Percentiles rank a stretch among this genome's conserved stretches.
These are phyloP conservation scores for Urocitellus parryii DNA, from an alignment of 2,113 vertebrate species.

Conservation along the genomic window DNA sequence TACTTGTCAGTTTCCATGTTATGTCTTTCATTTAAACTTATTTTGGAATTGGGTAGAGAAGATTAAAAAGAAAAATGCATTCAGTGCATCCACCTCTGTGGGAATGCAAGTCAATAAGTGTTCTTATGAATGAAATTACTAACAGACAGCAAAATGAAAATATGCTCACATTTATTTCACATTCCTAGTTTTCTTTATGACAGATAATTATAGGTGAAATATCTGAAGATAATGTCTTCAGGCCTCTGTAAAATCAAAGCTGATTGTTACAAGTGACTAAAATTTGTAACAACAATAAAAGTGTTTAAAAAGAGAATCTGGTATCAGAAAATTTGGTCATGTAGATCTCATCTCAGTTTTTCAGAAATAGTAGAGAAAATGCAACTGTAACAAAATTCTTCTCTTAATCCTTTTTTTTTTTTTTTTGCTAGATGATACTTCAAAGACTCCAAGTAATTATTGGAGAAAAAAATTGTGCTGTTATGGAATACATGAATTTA, in stretches of 20 bases:
- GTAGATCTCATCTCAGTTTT: neutral
- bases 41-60: slow-evolving; percentile 19
- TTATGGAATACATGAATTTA: slow-evolving; percentile 29
- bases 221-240: neutral
- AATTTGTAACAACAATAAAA: neutral
- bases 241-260: neutral
- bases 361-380: slow-evolving; percentile 6
- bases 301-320: neutral
- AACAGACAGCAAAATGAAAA: slow-evolving; percentile 43
- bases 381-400: slow-evolving; percentile 16
- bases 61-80: neutral
- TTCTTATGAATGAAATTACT: neutral
- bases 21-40: neutral
- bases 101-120: neutral
- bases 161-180: neutral
- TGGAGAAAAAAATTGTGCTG: neutral
- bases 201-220: neutral
- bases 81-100: neutral
- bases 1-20: neutral
- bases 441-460: neutral
- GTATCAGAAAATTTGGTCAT: neutral
- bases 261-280: neutral
- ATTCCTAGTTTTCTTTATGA: neutral
- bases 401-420: neutral
- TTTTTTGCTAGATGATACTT: slow-evolving; percentile 34